phyloP scores from a whole-genome alignment of 2,888 invertebrate species.

The Sepioteuthis lessoniana region DNA sequence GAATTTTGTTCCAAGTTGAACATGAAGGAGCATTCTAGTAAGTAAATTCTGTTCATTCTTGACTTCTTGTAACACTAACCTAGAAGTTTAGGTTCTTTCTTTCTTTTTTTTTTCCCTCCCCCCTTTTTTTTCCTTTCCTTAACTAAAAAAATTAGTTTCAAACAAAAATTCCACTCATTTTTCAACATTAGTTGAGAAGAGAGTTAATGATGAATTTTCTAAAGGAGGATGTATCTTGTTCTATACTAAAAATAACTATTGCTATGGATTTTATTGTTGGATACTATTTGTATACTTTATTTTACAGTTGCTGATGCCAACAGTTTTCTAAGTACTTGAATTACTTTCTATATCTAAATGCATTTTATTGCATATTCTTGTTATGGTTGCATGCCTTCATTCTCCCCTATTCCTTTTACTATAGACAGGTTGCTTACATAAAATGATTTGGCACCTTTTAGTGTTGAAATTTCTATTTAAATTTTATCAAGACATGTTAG shows the following conservation, averaged over 20 bases:
- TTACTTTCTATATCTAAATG: background rate
- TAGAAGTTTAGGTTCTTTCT: background rate
- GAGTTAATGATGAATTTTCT: background rate
- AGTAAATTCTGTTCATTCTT: slow-evolving; percentile 1
- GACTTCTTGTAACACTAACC: slow-evolving; percentile 20
- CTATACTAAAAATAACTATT: background rate
- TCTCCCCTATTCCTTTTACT: background rate
- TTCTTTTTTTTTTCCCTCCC: background rate
- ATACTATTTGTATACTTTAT: background rate
- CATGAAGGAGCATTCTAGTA: slow-evolving; percentile 33
- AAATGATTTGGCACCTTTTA: background rate
- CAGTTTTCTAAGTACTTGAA: background rate
- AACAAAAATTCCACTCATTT: background rate
- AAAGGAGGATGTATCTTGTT: background rate
- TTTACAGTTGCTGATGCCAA: background rate
- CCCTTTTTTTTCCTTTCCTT: no score
- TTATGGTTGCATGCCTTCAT: background rate
- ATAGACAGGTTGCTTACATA: background rate
- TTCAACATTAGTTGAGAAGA: background rate
- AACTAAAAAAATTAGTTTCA: background rate
- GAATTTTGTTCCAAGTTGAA: slow-evolving; percentile 33
- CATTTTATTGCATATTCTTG: background rate
- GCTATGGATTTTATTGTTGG: background rate
- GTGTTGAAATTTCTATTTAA: background rate
- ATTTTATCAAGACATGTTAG: background rate